Evolutionary conservation across 2,113 vertebrate species (phyloP), one percentile per base, ranked within the genome.

Genomic region (Aramus guarauna): DNA sequence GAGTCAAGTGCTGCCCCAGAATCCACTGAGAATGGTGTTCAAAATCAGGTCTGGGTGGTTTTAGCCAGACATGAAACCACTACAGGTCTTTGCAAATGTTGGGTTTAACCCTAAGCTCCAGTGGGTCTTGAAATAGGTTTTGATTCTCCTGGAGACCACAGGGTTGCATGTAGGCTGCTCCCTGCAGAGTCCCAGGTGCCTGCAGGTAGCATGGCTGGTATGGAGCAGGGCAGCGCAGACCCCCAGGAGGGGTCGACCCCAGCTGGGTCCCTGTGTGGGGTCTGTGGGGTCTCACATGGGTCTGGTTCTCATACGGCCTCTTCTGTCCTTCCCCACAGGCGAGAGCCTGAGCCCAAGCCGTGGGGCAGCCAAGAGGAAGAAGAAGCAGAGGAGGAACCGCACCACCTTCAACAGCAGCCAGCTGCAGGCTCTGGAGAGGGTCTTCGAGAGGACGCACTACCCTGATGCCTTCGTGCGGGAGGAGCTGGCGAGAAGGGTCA

Each of bases 341-440:
- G 98, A 98, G 56, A 97, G 98, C 62, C 94, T 97, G 72, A 98
- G 97, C 59, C 97, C 98, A 0, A 92, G 95, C 64, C 97, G 97
- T 0, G 91, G 97, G 22, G 88, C 96, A 1, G 74, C 97, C 87
- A 98, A 98, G 85, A 94, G 98, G 92, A 98, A 98, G 97, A 98
- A 98, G 96, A 98, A 98, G 89, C 98, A 99, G 96, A 96, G 98
- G 53, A 97, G 98, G 90, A 99, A 98, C 95, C 97, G 98, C 36
- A 99, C 98, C n/a, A 99, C 98, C 5, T 99, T 98, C 97, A 98
- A 98, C 97, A 98, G 98, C 96, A 98, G 98, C 96, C 98, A 99
- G 50, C 97, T 99, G 43, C 98, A 98, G 96, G 98, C 98, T 8
- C 98, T 99, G 96, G 98, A 99, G 85, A 97, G 98, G 36, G 98